Base-by-base conservation (phyloP, 2,888 invertebrate genomes). In the Carpatolechia fugitivella region DNA sequence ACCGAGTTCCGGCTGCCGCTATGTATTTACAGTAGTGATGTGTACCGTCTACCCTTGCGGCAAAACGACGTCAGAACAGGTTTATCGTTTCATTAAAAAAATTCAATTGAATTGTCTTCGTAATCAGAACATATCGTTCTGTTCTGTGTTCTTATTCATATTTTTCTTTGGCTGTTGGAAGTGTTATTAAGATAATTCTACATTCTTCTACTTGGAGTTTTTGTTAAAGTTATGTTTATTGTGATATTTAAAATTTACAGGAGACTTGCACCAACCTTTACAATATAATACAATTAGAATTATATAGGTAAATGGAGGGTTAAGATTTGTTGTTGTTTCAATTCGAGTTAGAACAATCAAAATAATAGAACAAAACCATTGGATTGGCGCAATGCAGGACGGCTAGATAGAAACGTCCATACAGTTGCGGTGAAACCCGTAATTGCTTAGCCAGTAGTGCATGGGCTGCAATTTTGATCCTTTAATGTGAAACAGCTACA, bases 301-400 rank as follows among this genome's bases (percentile, higher is more conserved):
- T 59, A 56, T 65, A 54, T n/a, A n/a, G n/a, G n/a, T n/a, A n/a
- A 61, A 68, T 66, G 59, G 60, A 47, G 59, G 65, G 60, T 64
- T 56, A 62, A 30, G 46, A 36, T 20, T 36, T 46, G 66, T 72
- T 76, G 69, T 74, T 73, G 67, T 76, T 78, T 67, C 76, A 79
- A 80, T 80, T 79, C 76, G 80, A 78, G 74, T 6, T 4, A 24
- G 24, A 24, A 24, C 24, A 24, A 75, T 78, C 78, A 82, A 82
- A 81, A 56, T 44, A 54, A 41, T 78, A 77, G 66, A 78, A 78
- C 72, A 72, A 78, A 79, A 79, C 75, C 74, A 73, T 80, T 76
- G 73, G 70, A 82, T 82, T 88, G 86, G 82, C 85, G 88, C 88
- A 87, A 83, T 88, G 88, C 88, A 88, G 87, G 82, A 82, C 76